These are phyloP conservation scores for Vulpes vulpes DNA, from an alignment of 2,113 vertebrate genomes.

Conservation along the genomic window DNA sequence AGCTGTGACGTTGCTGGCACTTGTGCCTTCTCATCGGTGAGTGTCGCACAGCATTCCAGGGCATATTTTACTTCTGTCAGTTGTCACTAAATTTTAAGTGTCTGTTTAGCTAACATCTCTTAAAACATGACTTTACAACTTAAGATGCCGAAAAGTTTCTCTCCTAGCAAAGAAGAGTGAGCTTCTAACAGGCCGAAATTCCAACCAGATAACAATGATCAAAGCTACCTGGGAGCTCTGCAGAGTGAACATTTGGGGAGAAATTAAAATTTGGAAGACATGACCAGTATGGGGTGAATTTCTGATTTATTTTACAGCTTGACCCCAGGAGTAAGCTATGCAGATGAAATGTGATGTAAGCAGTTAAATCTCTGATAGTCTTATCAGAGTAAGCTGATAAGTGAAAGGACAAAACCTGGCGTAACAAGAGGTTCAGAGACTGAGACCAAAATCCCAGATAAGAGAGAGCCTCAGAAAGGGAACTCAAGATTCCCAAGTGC, in stretches of 20 bases:
- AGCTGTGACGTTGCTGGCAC: not conserved
- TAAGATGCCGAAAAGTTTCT: not conserved
- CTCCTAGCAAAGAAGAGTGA: not conserved
- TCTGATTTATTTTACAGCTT: not conserved
- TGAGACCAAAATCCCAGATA: not conserved
- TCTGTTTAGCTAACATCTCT: not conserved
- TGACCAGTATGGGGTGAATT: not conserved
- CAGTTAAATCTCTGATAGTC: not conserved
- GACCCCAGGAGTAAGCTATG: not conserved
- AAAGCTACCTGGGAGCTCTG: not conserved
- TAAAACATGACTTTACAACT: conserved; percentile 34
- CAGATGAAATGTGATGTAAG: not conserved
- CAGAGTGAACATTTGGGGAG: not conserved
- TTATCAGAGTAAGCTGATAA: too few relatives aligned
- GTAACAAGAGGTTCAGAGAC: not conserved
- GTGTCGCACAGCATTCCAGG: not conserved
- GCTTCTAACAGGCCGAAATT: not conserved
- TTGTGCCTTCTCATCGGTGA: not conserved
- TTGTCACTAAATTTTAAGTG: not conserved
- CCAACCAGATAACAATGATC: not conserved
- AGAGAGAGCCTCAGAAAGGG: not conserved
- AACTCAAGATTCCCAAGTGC: not conserved
- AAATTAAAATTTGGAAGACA: conserved; percentile 14
- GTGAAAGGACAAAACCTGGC: not conserved
- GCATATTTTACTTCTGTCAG: not conserved